Evolutionary conservation across 2,797 vertebrate species (phyloP).

Genomic region (Phrynocephalus guinanensis): DNA sequence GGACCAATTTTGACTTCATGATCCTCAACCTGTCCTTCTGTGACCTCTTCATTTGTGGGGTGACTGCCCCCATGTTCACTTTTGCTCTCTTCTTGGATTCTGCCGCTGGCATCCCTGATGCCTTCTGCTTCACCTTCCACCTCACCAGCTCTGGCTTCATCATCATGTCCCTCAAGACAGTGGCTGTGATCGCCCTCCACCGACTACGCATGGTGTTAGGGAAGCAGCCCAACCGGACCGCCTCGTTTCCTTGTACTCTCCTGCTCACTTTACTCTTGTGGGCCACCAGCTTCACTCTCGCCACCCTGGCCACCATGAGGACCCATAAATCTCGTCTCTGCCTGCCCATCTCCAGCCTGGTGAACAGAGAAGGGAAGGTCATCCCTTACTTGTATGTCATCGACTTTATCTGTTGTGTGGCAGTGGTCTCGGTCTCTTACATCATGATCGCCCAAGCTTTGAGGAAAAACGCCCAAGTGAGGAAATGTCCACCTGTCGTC

Average conservation of each 20-base stretch:
- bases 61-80: constrained; percentile 93
- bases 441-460: constrained; percentile 92
- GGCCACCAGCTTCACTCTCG: constrained; percentile 93
- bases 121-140: constrained; percentile 96
- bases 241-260: constrained; percentile 90
- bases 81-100: constrained; percentile 90
- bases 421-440: constrained; percentile 91
- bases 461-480: constrained; percentile 87
- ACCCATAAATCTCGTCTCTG: constrained; percentile 87
- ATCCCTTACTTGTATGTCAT: constrained; percentile 90
- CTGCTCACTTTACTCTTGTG: constrained; percentile 91
- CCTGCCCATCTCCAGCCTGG: constrained; percentile 89
- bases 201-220: constrained; percentile 94
- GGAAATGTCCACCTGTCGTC: constrained; percentile 86
- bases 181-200: constrained; percentile 94
- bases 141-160: constrained; percentile 93
- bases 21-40: constrained; percentile 97
- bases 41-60: constrained; percentile 94
- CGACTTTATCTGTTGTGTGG: constrained; percentile 93
- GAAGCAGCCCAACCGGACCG: constrained; percentile 88
- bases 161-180: constrained; percentile 97
- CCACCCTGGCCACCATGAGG: constrained; percentile 87
- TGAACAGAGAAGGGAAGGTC: constrained; percentile 80
- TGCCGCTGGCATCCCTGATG: constrained; percentile 81
- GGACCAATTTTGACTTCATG: constrained; percentile 98